Evolutionary conservation across 2,113 vertebrate species (phyloP).

Genomic region (Caloenas nicobarica): DNA sequence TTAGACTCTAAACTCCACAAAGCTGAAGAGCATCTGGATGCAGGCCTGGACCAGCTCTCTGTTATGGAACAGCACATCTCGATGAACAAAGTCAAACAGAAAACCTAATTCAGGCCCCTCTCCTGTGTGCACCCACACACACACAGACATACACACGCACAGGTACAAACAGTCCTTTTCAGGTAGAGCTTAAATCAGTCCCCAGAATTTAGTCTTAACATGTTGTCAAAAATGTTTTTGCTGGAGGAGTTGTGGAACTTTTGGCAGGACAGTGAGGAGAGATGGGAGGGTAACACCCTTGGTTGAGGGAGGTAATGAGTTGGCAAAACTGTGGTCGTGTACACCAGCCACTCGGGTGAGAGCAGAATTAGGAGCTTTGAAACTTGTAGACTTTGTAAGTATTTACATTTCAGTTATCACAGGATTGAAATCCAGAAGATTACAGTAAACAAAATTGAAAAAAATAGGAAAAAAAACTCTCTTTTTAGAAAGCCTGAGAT

Average conservation of each 20-base stretch:
- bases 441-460: neutral
- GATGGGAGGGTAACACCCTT: neutral
- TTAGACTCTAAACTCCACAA: neutral
- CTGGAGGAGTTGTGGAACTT: neutral
- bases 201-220: conserved; percentile 33
- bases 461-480: neutral
- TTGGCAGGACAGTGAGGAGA: conserved; percentile 1
- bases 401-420: neutral
- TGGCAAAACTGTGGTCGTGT: neutral
- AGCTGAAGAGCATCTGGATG: neutral
- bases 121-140: neutral
- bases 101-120: neutral
- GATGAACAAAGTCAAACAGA: conserved; percentile 12
- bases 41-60: neutral
- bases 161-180: neutral
- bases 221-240: conserved; percentile 5
- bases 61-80: neutral
- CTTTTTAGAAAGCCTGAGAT: neutral
- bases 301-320: neutral
- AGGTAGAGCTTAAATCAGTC: neutral
- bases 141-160: neutral
- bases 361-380: neutral
- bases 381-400: neutral
- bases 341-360: neutral
- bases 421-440: neutral